These are phyloP conservation scores for Phallusia fumigata DNA, from an alignment of 23 tunicate species.

Conservation along the genomic window DNA sequence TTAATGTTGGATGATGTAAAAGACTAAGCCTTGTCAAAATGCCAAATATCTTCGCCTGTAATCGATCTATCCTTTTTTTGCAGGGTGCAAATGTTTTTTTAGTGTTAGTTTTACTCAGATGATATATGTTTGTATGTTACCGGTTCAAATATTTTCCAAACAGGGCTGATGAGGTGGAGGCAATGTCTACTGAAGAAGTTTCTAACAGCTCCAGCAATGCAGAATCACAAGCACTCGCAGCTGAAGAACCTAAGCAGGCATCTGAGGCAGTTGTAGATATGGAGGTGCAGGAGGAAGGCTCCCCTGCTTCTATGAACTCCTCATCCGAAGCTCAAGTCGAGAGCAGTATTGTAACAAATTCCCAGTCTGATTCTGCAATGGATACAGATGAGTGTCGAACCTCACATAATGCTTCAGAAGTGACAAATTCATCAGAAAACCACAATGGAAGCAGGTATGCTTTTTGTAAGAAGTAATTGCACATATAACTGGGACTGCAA, in stretches of 20 bases:
- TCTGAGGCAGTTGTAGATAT: conserved; percentile 19
- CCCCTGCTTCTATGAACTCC: neutral
- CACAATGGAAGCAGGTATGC: neutral
- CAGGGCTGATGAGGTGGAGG: neutral
- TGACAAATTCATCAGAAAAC: neutral
- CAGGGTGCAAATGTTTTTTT: no score
- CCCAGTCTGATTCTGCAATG: conserved; percentile 10
- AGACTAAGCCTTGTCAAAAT: no score
- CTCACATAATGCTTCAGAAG: neutral
- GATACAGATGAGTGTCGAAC: conserved; percentile 13
- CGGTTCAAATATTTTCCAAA: neutral
- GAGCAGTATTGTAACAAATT: conserved; percentile 4
- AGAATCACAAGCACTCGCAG: neutral
- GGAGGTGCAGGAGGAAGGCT: conserved; percentile 44
- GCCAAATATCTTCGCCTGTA: no score
- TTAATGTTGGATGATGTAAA: no score
- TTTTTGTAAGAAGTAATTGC: no score
- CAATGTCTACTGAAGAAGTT: neutral
- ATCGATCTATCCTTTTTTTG: no score
- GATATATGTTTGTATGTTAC: neutral
- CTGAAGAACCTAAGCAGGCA: neutral
- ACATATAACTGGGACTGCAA: no score
- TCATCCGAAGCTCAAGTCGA: neutral
- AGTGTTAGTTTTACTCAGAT: no score
- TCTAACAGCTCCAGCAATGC: neutral